Percentiles rank a stretch among this genome's conserved stretches.
phyloP scores from a whole-genome alignment of 2,113 vertebrate genomes.

The Nothoprocta pentlandii region DNA sequence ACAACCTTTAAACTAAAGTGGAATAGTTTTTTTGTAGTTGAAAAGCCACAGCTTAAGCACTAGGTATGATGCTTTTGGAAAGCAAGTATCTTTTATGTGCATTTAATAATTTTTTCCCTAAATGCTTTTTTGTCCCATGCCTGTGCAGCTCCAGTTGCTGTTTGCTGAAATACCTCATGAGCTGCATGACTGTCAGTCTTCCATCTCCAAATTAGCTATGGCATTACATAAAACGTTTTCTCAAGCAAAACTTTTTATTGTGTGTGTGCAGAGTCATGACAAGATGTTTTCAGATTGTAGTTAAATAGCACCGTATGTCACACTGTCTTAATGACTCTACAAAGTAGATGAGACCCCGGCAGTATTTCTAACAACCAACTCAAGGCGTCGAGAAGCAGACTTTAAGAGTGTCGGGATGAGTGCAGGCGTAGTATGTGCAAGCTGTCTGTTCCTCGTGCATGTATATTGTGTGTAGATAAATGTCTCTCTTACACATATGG shows the following conservation, averaged over 20 bases:
- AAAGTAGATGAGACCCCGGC: slow-evolving; percentile 51
- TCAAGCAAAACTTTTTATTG: slow-evolving; percentile 60
- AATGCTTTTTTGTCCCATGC: slow-evolving; percentile 27
- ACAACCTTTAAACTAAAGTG: background rate
- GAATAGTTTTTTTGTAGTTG: background rate
- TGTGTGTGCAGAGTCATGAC: slow-evolving; percentile 69
- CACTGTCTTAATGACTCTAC: slow-evolving; percentile 60
- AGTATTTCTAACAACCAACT: slow-evolving; percentile 22
- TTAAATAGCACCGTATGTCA: slow-evolving; percentile 66
- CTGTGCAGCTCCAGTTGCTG: slow-evolving; percentile 24
- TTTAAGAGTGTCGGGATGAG: slow-evolving; percentile 15
- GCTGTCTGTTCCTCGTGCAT: slow-evolving; percentile 27
- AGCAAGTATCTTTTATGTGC: slow-evolving; percentile 38
- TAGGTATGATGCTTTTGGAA: slow-evolving; percentile 17
- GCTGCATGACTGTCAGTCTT: slow-evolving; percentile 67
- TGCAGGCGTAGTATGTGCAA: background rate
- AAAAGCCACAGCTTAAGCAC: background rate
- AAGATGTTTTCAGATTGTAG: slow-evolving; percentile 71
- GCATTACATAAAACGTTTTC: slow-evolving; percentile 68
- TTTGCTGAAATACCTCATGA: slow-evolving; percentile 60
- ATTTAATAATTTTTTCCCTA: slow-evolving; percentile 38
- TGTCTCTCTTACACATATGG: background rate
- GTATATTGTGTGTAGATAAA: background rate
- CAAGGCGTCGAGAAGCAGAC: background rate
- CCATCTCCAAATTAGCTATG: slow-evolving; percentile 65